Base-by-base conservation (phyloP, 2,888 invertebrate genomes). In the Orchesella flavescens region DNA sequence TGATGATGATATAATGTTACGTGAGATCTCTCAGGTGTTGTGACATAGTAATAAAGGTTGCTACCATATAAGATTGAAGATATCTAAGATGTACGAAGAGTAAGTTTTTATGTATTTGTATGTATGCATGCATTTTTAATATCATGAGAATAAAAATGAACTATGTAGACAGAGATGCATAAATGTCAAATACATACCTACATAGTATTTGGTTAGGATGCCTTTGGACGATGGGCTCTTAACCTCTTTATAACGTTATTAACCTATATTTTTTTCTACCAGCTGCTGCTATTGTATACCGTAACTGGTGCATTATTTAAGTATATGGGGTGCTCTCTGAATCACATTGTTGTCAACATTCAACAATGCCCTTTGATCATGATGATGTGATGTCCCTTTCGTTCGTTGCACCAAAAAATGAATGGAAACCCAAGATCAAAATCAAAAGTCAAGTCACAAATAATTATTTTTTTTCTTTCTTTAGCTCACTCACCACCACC, bases 171-270 rank as follows among this genome's bases (percentile, higher is more conserved):
- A 21, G 21, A 19, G 17, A n/a, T 15, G 23, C 53, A 49, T n/a
- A n/a, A n/a, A n/a, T n/a, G n/a, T n/a, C n/a, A n/a, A n/a, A n/a
- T n/a, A n/a, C 34, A 34, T 34, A 34, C 34, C 34, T 34, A 34
- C 34, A n/a, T n/a, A 34, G 34, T 34, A 7, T 34, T 34, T 34
- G 34, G 19, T 57, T 17, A 57, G 21, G 21, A 57, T 57, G 57
- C 57, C 13, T 57, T n/a, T 44, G 59, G 44, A 10, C n/a, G 46
- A n/a, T 77, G 57, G 61, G 69, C 77, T 69, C 46, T 77, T 77
- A 77, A 77, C 77, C 77, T 77, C 69, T 77, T 77, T 77, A 69
- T 68, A 21, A 69, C 43, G 77, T 77, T 77, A 77, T 77, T 77
- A 77, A 77, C 77, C 77, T 77, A 77, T 77, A 69, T 77, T 44